Percentiles rank a stretch among this genome's conserved stretches.
phyloP scores from a whole-genome alignment of 2,113 vertebrate species.

The Microtus richardsoni region DNA sequence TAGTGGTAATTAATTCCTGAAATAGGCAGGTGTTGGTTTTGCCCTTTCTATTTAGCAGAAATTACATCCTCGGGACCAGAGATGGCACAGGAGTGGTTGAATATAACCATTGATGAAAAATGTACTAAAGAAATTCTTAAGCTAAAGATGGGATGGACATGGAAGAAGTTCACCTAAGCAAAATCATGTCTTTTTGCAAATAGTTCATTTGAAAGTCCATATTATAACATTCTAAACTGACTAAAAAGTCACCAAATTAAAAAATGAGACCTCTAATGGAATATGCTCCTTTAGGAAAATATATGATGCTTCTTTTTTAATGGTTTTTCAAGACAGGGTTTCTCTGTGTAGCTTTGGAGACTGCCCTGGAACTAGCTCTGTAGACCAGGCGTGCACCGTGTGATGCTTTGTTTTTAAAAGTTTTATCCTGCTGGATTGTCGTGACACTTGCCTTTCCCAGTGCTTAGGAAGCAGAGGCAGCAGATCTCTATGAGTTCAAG shows the following conservation, averaged over 20 bases:
- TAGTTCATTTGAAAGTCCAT: slow-evolving; percentile 49
- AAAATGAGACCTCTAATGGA: slow-evolving; percentile 40
- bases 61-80: slow-evolving; percentile 30
- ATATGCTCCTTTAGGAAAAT: slow-evolving; percentile 10
- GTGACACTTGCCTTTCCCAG: neutral
- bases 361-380: no score
- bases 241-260: slow-evolving; percentile 18
- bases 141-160: neutral
- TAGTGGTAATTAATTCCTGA: slow-evolving; percentile 10
- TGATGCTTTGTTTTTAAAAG: neutral
- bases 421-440: no score
- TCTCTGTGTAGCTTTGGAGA: no score
- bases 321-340: neutral
- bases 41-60: slow-evolving; percentile 33
- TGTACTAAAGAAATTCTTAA: neutral
- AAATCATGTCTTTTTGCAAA: slow-evolving; percentile 19
- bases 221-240: slow-evolving; percentile 25
- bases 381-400: no score
- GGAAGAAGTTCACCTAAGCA: neutral
- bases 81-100: neutral
- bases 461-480: neutral
- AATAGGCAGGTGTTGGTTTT: slow-evolving; percentile 29
- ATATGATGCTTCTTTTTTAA: neutral
- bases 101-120: neutral
- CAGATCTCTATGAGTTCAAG: neutral